Percentiles rank a stretch among this genome's conserved stretches.
Conservation (phyloP, 2,113 vertebrate genomes). For the Corapipo altera region DNA sequence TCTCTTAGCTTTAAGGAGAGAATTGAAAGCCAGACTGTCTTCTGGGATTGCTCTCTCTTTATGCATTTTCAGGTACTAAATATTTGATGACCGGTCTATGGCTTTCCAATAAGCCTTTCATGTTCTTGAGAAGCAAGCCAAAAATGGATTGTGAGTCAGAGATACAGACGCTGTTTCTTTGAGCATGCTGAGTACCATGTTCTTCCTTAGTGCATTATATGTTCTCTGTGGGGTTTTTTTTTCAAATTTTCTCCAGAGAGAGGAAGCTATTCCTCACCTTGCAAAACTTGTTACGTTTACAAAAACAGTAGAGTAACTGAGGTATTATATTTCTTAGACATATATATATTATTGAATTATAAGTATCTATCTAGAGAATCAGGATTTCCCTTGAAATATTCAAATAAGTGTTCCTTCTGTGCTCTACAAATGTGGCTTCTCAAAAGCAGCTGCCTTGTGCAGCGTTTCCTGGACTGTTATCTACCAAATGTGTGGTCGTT, state of each 20-base stretch:
- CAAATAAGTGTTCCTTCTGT: not conserved
- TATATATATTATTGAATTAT: not conserved
- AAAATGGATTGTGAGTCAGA: not conserved
- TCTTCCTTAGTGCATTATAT: not conserved
- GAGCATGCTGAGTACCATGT: accelerated
- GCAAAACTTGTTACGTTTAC: not conserved
- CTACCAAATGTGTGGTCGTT: not conserved
- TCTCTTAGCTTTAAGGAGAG: not conserved
- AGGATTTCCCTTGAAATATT: not conserved
- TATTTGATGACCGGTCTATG: not conserved
- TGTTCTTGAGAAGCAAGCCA: not conserved
- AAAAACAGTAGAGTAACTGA: not conserved
- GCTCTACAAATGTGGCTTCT: not conserved
- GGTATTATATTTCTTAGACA: not conserved
- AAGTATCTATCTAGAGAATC: not conserved
- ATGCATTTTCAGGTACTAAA: not conserved
- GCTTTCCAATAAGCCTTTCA: not conserved
- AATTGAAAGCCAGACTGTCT: not conserved
- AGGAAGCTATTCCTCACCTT: not conserved
- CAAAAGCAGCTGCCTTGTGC: not conserved
- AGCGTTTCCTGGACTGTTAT: not conserved
- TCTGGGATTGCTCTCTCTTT: not conserved
- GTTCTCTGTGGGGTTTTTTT: not conserved
- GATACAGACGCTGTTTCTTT: not conserved
- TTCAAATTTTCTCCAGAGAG: not conserved